Evolutionary conservation across 2,113 vertebrate species (phyloP), one percentile per base, ranked within the genome.

Genomic region (Crypturellus undulatus): DNA sequence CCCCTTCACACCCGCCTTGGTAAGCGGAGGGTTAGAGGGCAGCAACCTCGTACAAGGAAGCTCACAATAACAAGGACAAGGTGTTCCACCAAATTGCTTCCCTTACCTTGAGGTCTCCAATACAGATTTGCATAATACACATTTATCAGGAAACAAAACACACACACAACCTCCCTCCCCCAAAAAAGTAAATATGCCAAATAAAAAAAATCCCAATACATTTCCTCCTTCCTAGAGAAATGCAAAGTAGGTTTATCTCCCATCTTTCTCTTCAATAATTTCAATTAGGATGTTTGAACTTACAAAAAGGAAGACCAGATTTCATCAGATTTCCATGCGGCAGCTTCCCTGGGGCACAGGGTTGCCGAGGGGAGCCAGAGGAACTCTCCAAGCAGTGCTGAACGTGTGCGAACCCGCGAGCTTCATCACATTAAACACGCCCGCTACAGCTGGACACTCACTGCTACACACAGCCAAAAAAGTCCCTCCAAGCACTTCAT

Each of bases 21-120:
- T 60, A 24, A 12, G 30, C 5, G 56, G 40, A 85, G 47, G 77
- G 62, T 93, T 96, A 95, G 92, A 93, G 83, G 43, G 77, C 80
- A 93, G 69, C 77, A 71, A 73, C 90, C 65, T 69, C 89, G 86
- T 89, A 40, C 10, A 89, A 79, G 62, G 38, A 91, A 90, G 52
- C 60, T 34, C 73, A 42, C 71, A 56, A 58, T 68, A 87, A 90
- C 59, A 78, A 72, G 62, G 58, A 79, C 47, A 93, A 92, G 81
- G n/a, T 77, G 40, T 79, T 96, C 15, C 47, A 89, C 67, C 49
- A 79, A 82, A 72, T 91, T 59, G 68, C 47, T 84, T 51, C 25
- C 34, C 38, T 81, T 81, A 84, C 62, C 80, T 84, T 78, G 36
- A 93, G 89, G 82, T 51, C 77, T 86, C 76, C 75, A 79, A 38